Conservation (phyloP, 2,797 vertebrate genomes). For the Apogon hyalosoma region DNA sequence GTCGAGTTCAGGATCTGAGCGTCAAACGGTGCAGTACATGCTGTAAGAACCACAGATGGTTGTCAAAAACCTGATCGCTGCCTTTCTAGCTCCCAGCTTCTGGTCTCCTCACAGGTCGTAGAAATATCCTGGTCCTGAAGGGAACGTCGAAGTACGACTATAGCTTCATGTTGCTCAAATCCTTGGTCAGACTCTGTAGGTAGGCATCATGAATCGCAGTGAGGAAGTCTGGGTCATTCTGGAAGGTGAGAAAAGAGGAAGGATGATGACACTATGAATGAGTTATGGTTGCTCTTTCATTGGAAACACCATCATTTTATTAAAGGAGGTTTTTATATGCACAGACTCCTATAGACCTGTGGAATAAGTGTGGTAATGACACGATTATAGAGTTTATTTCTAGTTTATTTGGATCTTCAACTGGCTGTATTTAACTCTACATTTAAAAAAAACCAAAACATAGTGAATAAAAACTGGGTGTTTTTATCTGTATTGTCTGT, state of each 20-base stretch:
- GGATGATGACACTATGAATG: neutral
- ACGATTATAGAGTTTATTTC: too few species aligned
- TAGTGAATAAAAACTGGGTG: too few species aligned
- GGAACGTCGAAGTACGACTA: conserved; percentile 63
- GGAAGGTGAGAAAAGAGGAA: conserved; percentile 42
- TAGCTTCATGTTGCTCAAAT: conserved; percentile 89
- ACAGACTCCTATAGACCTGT: too few species aligned
- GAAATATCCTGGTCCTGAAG: neutral
- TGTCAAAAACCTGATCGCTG: conserved; percentile 27
- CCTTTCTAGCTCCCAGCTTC: conserved; percentile 2
- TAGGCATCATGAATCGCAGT: conserved; percentile 94
- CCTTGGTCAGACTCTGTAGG: conserved; percentile 91
- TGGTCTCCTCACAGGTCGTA: conserved; percentile 8
- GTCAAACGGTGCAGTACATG: conserved; percentile 3
- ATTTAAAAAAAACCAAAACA: too few species aligned
- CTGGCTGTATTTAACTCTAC: too few species aligned
- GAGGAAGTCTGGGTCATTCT: conserved; percentile 95
- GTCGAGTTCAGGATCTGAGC: neutral
- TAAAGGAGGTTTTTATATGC: too few species aligned
- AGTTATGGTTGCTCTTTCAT: neutral
- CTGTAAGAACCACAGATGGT: neutral
- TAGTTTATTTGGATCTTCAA: too few species aligned
- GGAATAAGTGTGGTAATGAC: too few species aligned
- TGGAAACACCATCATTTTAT: too few species aligned
- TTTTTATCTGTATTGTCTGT: too few species aligned